These are phyloP conservation scores for Tetrax tetrax DNA, from an alignment of 2,113 vertebrate genomes.

Conservation along the genomic window DNA sequence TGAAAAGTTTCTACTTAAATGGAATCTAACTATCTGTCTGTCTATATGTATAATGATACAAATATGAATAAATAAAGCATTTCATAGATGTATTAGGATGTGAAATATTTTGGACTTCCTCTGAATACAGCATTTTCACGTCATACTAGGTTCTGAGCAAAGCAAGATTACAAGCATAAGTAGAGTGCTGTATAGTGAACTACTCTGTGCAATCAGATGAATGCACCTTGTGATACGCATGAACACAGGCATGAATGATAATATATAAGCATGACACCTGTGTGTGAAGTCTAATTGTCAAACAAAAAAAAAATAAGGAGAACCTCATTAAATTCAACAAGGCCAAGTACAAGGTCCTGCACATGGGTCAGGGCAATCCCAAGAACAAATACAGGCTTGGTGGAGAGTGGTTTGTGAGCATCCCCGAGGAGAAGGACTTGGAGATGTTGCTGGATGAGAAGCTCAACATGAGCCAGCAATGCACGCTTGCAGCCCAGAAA, in stretches of 20 bases:
- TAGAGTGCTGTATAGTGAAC: neutral
- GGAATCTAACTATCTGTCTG: too few species aligned
- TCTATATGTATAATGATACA: neutral
- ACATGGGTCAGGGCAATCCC: too few species aligned
- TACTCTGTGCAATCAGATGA: neutral
- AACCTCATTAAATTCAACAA: too few species aligned
- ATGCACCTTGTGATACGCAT: neutral
- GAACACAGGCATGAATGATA: accelerated
- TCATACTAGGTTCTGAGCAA: neutral
- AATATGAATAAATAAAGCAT: neutral
- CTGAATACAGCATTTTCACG: neutral
- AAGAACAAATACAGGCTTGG: too few species aligned
- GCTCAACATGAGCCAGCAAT: too few species aligned
- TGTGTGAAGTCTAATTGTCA: neutral
- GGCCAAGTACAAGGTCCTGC: too few species aligned
- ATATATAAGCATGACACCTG: neutral
- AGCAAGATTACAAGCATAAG: neutral
- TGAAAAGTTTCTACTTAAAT: neutral
- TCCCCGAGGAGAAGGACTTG: too few species aligned
- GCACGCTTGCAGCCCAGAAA: too few species aligned
- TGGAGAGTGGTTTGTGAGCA: too few species aligned
- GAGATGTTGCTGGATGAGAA: too few species aligned
- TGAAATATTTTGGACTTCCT: neutral
- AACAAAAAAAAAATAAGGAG: neutral
- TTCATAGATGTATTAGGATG: neutral